phyloP scores from a whole-genome alignment of 2,113 vertebrate genomes.

The Cynoglossus semilaevis region DNA sequence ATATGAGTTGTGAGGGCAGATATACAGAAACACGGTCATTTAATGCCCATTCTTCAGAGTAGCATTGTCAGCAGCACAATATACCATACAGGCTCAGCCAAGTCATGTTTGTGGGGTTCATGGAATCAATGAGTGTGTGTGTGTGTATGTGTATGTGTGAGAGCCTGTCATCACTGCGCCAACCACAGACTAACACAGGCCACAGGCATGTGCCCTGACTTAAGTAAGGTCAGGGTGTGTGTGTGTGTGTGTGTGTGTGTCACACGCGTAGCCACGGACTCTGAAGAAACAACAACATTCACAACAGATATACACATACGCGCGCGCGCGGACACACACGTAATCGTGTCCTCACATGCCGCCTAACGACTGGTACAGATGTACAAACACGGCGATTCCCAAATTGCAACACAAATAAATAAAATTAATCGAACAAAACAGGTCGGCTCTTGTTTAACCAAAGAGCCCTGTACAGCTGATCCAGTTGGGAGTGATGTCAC shows the following conservation, averaged over 20 bases:
- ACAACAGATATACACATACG: slow-evolving; percentile 22
- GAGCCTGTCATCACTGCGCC: slow-evolving; percentile 73
- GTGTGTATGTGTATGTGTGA: slow-evolving; percentile 56
- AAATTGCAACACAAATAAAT: no score
- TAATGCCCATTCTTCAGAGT: slow-evolving; percentile 49
- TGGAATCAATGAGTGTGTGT: slow-evolving; percentile 68
- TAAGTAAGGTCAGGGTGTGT: slow-evolving; percentile 38
- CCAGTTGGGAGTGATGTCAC: no score
- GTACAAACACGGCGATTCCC: slow-evolving; percentile 15
- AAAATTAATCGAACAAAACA: no score
- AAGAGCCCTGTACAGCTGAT: no score
- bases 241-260: slow-evolving; percentile 45
- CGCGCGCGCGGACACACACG: slow-evolving; percentile 8
- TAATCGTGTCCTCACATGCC: slow-evolving; percentile 33
- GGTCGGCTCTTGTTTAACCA: no score
- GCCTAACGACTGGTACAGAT: slow-evolving; percentile 22
- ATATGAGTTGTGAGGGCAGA: no score
- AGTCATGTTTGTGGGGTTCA: slow-evolving; percentile 74
- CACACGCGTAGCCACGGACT: slow-evolving; percentile 18
- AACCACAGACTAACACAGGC: slow-evolving; percentile 75
- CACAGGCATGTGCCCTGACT: slow-evolving; percentile 73
- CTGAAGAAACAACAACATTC: slow-evolving; percentile 46
- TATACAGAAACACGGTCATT: slow-evolving; percentile 37
- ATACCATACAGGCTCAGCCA: slow-evolving; percentile 52
- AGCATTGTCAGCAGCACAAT: slow-evolving; percentile 67